Evolutionary conservation across 2,888 invertebrate species (phyloP).

Genomic region (Pantelozetes paolii): DNA sequence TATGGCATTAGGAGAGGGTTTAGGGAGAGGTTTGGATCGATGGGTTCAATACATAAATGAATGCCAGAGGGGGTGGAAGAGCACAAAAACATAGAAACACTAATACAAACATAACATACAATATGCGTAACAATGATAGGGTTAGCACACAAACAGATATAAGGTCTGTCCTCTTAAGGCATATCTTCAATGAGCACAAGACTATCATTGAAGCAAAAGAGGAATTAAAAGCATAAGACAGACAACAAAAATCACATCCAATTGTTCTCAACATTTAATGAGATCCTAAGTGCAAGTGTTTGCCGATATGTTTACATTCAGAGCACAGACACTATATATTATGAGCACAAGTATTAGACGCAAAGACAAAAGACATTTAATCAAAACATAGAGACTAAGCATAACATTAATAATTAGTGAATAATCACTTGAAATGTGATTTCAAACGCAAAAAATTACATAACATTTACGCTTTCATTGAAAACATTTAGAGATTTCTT

Average conservation of each 20-base stretch:
- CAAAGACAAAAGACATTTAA: not conserved
- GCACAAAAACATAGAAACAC: not conserved
- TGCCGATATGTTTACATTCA: not conserved
- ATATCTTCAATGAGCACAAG: not conserved
- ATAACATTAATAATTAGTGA: not conserved
- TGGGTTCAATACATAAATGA: constrained; percentile 11
- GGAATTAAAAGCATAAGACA: constrained; percentile 13
- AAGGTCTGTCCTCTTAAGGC: not conserved
- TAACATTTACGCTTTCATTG: not conserved
- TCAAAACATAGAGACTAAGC: not conserved
- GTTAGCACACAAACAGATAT: not conserved
- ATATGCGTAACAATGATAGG: constrained; percentile 12
- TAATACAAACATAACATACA: constrained; percentile 16
- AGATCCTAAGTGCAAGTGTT: constrained; percentile 25
- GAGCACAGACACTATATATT: not conserved
- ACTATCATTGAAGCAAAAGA: not conserved
- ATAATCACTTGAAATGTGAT: too few species aligned
- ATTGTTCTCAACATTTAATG: constrained; percentile 26
- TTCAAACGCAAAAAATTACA: too few species aligned
- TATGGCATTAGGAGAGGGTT: not conserved
- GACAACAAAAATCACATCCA: constrained; percentile 16
- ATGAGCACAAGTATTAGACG: not conserved
- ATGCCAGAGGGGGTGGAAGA: constrained; percentile 20
- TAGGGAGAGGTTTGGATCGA: constrained; percentile 10
- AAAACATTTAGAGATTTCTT: not conserved